Evolutionary conservation across 2,113 vertebrate species (phyloP), one percentile per base, ranked within the genome.

Genomic region (Cyphomyrus discorhynchus): DNA sequence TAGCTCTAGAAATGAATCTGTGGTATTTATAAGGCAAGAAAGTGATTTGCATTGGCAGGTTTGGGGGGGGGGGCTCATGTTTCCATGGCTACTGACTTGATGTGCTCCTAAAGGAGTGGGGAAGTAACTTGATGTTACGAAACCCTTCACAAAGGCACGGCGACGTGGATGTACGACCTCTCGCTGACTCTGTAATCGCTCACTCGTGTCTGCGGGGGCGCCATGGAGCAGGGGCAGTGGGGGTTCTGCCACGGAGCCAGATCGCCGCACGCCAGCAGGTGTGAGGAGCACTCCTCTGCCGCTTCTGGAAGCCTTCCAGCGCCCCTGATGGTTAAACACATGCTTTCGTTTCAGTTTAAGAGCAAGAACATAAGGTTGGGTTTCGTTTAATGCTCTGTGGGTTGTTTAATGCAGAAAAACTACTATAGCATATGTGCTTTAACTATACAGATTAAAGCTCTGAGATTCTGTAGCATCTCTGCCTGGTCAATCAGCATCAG

Each of bases 221-320:
- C 35, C 90, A 91, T 85, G 91, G 91, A 89, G 92, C 56, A n/a
- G 24, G 24, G 24, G 56, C 19, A 21, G 53, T 56, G 90, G 86
- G 10, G 21, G 53, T 74, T 46, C 56, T 62, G 24, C 56, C 24
- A 62, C 8, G 24, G 56, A 58, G 70, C 31, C 70, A 42, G 35
- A 80, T 80, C 35, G 35, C 74, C 88, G 92, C 94, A 92, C 92
- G 92, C 93, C 93, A 92, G 92, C 93, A 86, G 87, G 80, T 84
- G 80, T 92, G 89, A 92, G 90, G 90, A 88, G n/a, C 24, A 7
- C n/a, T 49, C 46, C 21, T n/a, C 83, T 13, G 46, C 15, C 45
- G 47, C 9, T 50, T 87, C n/a, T 53, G 35, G 89, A 90, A 80
- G 35, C 74, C 27, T 80, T 39, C 74, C 74, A 80, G 74, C 6